Evolutionary conservation across 92 coral and sea anemone genomes (phyloP).

Genomic region (Porites divaricata): DNA sequence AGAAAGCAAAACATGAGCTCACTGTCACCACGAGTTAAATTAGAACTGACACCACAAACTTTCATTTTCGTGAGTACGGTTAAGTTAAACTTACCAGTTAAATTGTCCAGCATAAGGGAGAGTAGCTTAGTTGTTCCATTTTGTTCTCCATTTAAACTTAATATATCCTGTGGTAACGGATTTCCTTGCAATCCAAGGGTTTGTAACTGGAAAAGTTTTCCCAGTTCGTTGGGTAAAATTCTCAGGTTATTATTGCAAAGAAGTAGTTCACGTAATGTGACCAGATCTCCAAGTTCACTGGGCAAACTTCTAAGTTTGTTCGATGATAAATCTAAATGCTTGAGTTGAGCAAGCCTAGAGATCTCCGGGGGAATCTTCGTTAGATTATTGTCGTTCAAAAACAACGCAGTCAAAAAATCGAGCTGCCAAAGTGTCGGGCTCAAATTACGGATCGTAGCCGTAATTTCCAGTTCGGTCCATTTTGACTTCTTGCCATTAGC

Average conservation of each 20-base stretch:
- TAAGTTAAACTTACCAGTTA: conserved; percentile 83
- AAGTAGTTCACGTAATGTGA: conserved; percentile 99
- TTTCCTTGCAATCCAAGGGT: conserved; percentile 95
- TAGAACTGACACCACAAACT: conserved; percentile 85
- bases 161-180: conserved; percentile 91
- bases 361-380: conserved; percentile 98
- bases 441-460: conserved; percentile 97
- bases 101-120: conserved; percentile 88
- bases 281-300: conserved; percentile 99
- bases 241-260: conserved; percentile 95
- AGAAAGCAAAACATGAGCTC: background rate
- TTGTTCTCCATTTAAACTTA: conserved; percentile 80
- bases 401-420: conserved; percentile 93
- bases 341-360: conserved; percentile 85
- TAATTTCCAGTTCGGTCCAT: conserved; percentile 99
- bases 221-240: conserved; percentile 97
- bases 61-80: conserved; percentile 50
- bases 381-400: conserved; percentile 94
- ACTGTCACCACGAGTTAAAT: conserved; percentile 47
- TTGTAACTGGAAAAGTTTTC: conserved; percentile 98
- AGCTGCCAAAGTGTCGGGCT: conserved; percentile 99
- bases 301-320: conserved; percentile 99
- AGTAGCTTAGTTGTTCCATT: conserved; percentile 95
- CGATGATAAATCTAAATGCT: conserved; percentile 94
- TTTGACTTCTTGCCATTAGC: conserved; percentile 92